Base-by-base conservation (phyloP, 1,140 invertebrate species). In the Ceratosolen solmsi region DNA sequence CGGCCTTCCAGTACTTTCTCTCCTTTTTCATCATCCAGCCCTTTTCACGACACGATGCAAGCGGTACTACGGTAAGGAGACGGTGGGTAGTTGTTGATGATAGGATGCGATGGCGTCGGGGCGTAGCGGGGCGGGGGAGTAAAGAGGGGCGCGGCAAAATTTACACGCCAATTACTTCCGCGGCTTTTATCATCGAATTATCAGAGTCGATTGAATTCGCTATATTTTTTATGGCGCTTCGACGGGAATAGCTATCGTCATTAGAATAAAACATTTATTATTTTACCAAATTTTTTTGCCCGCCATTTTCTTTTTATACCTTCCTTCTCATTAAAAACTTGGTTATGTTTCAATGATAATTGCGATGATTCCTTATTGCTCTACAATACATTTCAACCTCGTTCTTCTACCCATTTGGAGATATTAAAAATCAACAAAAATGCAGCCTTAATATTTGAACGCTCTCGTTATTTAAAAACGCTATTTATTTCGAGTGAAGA, bases 181-280 rank as follows among this genome's bases (percentile, higher is more conserved):
- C 80, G 73, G 74, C 51, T 68, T 81, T 82, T 82, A 82, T 82
- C 80, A 82, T 72, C 74, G 74, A 82, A 82, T 82, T 77, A 82
- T 82, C 63, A 25, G 56, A 82, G 33, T 77, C 80, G 74, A 82
- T 82, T 82, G 80, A 60, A 77, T 82, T 72, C 74, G 33, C n/a
- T 71, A 46, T 82, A 76, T 82, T 70, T 76, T 72, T 51, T 38
- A 27, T 9, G 30, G 38, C 41, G 65, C 38, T 27, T 27, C 60
- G n/a, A 1, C 20, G 15, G 1, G 58, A 33, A 73, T 7, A 4
- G 41, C 33, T 17, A 15, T 33, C 20, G 22, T 38, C 77, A 15
- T 41, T n/a, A 8, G 25, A 25, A 79, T 56, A 60, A 60, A 72
- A 60, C 36, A 73, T 80, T 72, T 60, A 72, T 72, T 51, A 80